phyloP scores from a whole-genome alignment of 2,113 vertebrate species.

The Pelmatolapia mariae region DNA sequence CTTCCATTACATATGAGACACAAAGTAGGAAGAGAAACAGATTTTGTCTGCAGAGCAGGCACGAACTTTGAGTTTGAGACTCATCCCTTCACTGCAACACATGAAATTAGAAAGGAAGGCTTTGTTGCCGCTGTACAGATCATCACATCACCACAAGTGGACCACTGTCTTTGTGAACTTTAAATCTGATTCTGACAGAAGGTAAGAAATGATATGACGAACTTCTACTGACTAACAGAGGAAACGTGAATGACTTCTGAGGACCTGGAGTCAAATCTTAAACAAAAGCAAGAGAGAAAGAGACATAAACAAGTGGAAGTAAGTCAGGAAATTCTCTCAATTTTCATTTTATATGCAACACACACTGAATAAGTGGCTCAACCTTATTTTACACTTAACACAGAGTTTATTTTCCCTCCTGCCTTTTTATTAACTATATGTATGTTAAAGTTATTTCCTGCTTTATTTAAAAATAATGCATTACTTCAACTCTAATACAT shows the following conservation, averaged over 20 bases:
- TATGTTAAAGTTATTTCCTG: background rate
- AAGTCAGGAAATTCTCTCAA: background rate
- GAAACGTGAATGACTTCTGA: conserved; percentile 29
- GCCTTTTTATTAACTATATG: background rate
- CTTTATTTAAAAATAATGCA: background rate
- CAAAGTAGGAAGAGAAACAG: background rate
- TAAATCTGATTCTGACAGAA: background rate
- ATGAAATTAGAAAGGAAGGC: background rate
- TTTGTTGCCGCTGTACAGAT: background rate
- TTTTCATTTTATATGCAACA: background rate
- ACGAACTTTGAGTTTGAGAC: background rate
- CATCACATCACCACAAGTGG: background rate
- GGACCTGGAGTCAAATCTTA: background rate
- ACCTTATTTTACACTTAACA: background rate
- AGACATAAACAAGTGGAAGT: conserved; percentile 42
- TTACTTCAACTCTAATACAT: background rate
- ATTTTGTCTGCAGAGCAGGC: background rate
- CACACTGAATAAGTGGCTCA: background rate
- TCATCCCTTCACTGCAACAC: background rate
- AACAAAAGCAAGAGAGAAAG: background rate
- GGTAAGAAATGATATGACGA: background rate
- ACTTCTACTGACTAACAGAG: background rate
- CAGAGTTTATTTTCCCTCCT: background rate
- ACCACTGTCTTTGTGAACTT: background rate
- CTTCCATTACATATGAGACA: background rate